Evolutionary conservation across 2,797 vertebrate genomes (phyloP), one percentile per base, ranked within the genome.

Genomic region (Tympanoctomys barrerae): DNA sequence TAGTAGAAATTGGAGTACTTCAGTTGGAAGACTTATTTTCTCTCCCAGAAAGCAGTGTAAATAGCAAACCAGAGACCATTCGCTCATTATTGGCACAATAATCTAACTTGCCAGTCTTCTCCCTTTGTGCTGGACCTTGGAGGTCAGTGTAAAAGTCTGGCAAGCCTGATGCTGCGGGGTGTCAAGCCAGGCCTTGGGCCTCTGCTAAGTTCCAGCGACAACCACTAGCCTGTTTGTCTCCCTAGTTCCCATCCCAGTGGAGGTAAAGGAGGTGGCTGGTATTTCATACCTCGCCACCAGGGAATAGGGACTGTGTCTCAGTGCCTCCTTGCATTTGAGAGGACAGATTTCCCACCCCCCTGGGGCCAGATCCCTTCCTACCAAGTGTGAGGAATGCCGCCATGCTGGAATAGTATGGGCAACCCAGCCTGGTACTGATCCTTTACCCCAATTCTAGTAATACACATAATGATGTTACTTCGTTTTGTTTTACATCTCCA

Each of bases 401-500:
- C 49, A 36, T 31, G 12, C 2, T 10, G 70, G 61, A 28, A 9
- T 96, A 21, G 87, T 11, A 2, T 14, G 71, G 64, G 62, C 28
- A 1, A 83, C 46, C 87, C 16, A 12, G 89, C 96, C 97, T 97
- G 97, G 98, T 98, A 98, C 98, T 98, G 98, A 98, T 96, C 97
- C 98, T 98, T 98, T 98, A 98, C 99, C 98, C 98, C 98, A 98
- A 97, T 98, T 98, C 94, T 92, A 98, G 97, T 98, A 73, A 98
- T 98, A 99, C 98, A 98, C 98, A 98, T 98, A 99, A 99, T 98
- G 98, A 99, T 97, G 98, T 98, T 97, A 97, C 98, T 98, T 96
- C 91, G 98, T 99, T 98, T 99, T 98, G 98, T 98, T 99, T 99
- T 99, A 97, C 97, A 97, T 98, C 99, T 99, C 98, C 98, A 96